Conservation (phyloP, 2,113 vertebrate genomes). For the Eulemur rufifrons region DNA sequence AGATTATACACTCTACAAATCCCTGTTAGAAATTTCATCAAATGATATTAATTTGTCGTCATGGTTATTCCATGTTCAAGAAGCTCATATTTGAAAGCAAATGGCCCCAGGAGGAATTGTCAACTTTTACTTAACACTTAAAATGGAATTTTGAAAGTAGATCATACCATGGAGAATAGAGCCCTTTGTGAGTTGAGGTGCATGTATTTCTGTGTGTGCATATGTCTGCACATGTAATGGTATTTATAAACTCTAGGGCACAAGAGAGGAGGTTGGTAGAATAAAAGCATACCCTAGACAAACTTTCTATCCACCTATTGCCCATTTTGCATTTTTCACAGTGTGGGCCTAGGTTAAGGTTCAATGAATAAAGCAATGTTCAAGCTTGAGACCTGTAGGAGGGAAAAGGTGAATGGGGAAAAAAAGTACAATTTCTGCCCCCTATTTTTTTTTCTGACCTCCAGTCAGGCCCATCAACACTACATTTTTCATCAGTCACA, state of each 20-base stretch:
- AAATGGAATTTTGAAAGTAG: neutral
- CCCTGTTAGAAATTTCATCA: neutral
- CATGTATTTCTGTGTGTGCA: neutral
- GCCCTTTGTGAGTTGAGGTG: neutral
- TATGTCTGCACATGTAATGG: neutral
- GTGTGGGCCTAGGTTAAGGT: rapidly evolving
- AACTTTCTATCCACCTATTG: neutral
- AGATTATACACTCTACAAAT: neutral
- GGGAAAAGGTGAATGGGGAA: neutral
- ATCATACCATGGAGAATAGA: neutral
- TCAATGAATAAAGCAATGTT: neutral
- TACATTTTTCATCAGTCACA: neutral
- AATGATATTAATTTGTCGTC: neutral
- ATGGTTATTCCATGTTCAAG: neutral
- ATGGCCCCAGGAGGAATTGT: neutral
- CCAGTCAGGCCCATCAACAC: neutral
- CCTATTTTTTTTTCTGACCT: neutral
- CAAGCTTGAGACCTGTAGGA: neutral
- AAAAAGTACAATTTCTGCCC: neutral
- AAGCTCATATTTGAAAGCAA: constrained; percentile 18
- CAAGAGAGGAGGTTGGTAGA: neutral
- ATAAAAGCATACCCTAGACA: neutral
- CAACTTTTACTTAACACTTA: neutral
- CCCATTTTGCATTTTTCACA: neutral
- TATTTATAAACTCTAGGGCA: neutral